These are phyloP conservation scores for Phrynocephalus versicolor DNA, from an alignment of 2,113 vertebrate genomes.

Conservation along the genomic window DNA sequence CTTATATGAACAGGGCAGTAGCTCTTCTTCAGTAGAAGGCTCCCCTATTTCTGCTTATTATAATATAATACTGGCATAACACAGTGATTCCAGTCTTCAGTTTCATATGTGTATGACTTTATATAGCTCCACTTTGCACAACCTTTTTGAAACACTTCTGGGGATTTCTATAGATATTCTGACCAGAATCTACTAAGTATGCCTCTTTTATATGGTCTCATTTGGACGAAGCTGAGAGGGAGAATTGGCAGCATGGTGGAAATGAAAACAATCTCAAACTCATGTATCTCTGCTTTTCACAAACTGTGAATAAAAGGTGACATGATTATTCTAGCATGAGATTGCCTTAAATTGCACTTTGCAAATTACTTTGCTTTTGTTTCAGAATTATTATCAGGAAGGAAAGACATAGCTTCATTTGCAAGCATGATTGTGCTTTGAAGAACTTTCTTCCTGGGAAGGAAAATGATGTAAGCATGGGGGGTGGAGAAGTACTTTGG, in stretches of 20 bases:
- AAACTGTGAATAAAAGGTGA: background rate
- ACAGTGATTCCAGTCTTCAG: background rate
- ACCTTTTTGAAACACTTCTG: background rate
- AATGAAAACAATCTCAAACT: background rate
- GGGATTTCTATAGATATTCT: background rate
- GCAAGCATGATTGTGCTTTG: too few relatives aligned
- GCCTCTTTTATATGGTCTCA: background rate
- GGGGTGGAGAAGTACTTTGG: too few relatives aligned
- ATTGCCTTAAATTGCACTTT: too few relatives aligned
- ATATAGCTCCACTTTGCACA: background rate
- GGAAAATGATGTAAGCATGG: background rate
- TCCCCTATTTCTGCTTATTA: background rate
- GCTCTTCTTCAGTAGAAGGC: background rate
- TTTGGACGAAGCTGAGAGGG: too few relatives aligned
- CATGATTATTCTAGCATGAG: too few relatives aligned
- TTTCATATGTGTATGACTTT: background rate
- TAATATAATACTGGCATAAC: background rate
- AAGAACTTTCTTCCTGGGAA: too few relatives aligned
- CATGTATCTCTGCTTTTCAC: background rate
- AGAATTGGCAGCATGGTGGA: background rate
- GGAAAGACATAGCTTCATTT: too few relatives aligned
- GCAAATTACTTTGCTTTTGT: too few relatives aligned
- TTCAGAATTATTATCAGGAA: too few relatives aligned
- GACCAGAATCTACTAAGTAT: background rate
- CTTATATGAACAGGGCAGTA: too few relatives aligned